Evolutionary conservation across 2,888 invertebrate genomes (phyloP).

Genomic region (Bembecia ichneumoniformis): DNA sequence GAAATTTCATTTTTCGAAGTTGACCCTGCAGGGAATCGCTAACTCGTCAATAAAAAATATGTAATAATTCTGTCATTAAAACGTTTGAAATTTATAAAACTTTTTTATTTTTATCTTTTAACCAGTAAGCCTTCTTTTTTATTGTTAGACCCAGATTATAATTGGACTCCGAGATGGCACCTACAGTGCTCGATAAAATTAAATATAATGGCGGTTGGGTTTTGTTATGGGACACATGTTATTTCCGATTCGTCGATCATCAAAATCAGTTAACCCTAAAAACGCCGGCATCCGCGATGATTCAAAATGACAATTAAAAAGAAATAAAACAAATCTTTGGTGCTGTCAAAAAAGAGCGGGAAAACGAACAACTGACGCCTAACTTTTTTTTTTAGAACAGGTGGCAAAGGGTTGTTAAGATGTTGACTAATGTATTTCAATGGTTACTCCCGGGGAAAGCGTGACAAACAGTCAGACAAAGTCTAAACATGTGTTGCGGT

Average conservation of each 20-base stretch:
- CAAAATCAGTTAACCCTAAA: slow-evolving; percentile 58
- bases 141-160: too few species aligned
- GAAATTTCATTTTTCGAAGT: too few species aligned
- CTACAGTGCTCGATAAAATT: slow-evolving; percentile 39
- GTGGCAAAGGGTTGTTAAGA: slow-evolving; percentile 48
- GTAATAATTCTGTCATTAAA: too few species aligned
- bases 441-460: slow-evolving; percentile 53
- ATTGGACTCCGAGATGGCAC: too few species aligned
- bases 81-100: neutral
- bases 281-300: slow-evolving; percentile 35
- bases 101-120: neutral
- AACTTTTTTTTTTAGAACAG: slow-evolving; percentile 41
- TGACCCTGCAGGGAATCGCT: too few species aligned
- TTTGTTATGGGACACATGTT: slow-evolving; percentile 52
- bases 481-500: slow-evolving; percentile 63
- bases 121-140: too few species aligned
- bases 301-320: slow-evolving; percentile 65
- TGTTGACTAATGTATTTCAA: slow-evolving; percentile 40
- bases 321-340: slow-evolving; percentile 69
- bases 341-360: slow-evolving; percentile 46
- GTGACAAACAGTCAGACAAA: slow-evolving; percentile 47
- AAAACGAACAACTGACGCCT: slow-evolving; percentile 57
- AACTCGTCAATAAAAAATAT: too few species aligned
- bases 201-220: slow-evolving; percentile 54
- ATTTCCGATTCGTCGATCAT: slow-evolving; percentile 54